Conservation (phyloP, 2,797 vertebrate genomes). For the Pelobates cultripes region DNA sequence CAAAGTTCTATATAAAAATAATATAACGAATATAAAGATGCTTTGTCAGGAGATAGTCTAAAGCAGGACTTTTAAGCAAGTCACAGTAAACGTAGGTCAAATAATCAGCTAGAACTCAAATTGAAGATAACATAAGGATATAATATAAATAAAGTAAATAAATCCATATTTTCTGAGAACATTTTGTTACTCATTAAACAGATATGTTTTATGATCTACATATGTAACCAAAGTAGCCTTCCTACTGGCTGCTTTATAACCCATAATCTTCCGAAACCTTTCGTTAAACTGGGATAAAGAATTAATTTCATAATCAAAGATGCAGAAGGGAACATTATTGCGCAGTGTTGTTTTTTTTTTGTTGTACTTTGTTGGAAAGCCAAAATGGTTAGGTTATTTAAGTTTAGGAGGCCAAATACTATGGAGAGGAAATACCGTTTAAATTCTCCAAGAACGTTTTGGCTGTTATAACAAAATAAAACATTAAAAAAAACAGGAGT, state of each 20-base stretch:
- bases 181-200: no score
- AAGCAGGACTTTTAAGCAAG: no score
- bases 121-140: no score
- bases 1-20: no score
- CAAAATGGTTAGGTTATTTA: constrained; percentile 35
- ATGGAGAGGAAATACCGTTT: background rate
- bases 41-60: no score
- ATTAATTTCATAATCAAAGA: constrained; percentile 14
- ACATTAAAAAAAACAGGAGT: constrained; percentile 23
- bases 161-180: no score
- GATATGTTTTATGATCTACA: no score
- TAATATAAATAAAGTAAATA: no score
- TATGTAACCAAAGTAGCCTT: background rate
- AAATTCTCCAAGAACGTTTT: constrained; percentile 8
- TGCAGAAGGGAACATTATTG: background rate
- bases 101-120: no score
- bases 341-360: background rate
- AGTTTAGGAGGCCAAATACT: constrained; percentile 22
- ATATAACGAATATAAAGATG: no score
- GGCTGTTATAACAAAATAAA: background rate
- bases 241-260: background rate
- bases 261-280: background rate
- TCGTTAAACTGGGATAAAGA: background rate
- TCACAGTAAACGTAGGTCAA: no score
- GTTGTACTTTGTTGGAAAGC: constrained; percentile 3